phyloP scores from a whole-genome alignment of 2,888 invertebrate species.

The Amphiduros pacificus region DNA sequence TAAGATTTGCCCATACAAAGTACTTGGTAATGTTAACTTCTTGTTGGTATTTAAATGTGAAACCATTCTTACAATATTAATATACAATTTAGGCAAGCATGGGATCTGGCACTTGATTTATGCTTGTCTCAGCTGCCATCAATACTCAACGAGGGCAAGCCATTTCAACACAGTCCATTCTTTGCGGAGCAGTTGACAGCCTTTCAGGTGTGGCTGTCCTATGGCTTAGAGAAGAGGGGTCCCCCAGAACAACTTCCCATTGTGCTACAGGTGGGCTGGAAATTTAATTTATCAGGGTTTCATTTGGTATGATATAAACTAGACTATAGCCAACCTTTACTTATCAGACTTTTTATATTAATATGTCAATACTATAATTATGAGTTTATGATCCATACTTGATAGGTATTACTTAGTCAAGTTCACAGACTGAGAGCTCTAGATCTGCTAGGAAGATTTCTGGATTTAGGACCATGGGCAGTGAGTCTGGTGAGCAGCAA shows the following conservation, averaged over 20 bases:
- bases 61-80: no score
- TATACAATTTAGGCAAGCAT: constrained; percentile 86
- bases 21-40: no score
- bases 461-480: constrained; percentile 85
- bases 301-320: not conserved
- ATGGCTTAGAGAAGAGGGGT: constrained; percentile 76
- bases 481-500: constrained; percentile 73
- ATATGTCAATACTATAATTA: not conserved
- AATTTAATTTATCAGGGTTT: no score
- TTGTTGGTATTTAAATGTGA: no score
- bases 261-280: constrained; percentile 95
- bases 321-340: not conserved
- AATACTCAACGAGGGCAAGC: constrained; percentile 46
- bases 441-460: constrained; percentile 86
- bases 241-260: constrained; percentile 97
- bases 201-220: constrained; percentile 91
- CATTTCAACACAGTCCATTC: constrained; percentile 76
- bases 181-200: constrained; percentile 98
- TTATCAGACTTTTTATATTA: not conserved
- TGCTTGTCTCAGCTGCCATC: constrained; percentile 85
- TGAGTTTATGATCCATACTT: not conserved
- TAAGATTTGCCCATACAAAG: no score
- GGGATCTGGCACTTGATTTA: constrained; percentile 95
- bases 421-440: constrained; percentile 92
- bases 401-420: constrained; percentile 67